phyloP scores from a whole-genome alignment of 2,888 invertebrate species.

The Cylindroiulus punctatus region DNA sequence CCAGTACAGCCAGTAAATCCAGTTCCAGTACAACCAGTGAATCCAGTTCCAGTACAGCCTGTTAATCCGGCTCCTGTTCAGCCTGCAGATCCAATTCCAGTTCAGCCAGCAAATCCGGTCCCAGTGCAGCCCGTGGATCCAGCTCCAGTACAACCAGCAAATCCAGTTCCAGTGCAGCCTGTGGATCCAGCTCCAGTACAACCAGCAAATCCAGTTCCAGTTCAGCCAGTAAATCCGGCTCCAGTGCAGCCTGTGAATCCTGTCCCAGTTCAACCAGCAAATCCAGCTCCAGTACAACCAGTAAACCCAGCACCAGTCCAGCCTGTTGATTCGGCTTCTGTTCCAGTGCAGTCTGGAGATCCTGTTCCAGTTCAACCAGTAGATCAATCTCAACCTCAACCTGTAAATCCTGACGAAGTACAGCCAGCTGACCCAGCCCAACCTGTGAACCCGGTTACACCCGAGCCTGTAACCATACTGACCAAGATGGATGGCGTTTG shows the following conservation, averaged over 20 bases:
- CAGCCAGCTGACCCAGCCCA: not conserved
- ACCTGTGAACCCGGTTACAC: not conserved
- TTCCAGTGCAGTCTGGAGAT: not conserved
- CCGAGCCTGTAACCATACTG: not conserved
- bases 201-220: not conserved
- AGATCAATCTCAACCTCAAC: not conserved
- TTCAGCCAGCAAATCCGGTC: not conserved
- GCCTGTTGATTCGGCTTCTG: not conserved
- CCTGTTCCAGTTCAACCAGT: not conserved
- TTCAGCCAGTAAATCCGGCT: not conserved
- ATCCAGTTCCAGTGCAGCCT: not conserved
- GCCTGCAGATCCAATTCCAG: not conserved
- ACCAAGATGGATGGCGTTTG: not conserved
- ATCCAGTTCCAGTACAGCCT: slow-evolving; percentile 8
- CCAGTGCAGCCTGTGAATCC: not conserved
- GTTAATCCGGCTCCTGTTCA: not conserved
- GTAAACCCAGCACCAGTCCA: not conserved
- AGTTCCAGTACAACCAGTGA: not conserved
- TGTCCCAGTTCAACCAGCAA: not conserved
- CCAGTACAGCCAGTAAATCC: not conserved
- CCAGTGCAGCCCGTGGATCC: not conserved
- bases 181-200: not conserved
- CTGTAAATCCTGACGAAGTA: not conserved
- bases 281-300: not conserved
- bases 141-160: not conserved